These are phyloP conservation scores for Eupithecia exiguata DNA, from an alignment of 2,888 invertebrate genomes.

Conservation along the genomic window DNA sequence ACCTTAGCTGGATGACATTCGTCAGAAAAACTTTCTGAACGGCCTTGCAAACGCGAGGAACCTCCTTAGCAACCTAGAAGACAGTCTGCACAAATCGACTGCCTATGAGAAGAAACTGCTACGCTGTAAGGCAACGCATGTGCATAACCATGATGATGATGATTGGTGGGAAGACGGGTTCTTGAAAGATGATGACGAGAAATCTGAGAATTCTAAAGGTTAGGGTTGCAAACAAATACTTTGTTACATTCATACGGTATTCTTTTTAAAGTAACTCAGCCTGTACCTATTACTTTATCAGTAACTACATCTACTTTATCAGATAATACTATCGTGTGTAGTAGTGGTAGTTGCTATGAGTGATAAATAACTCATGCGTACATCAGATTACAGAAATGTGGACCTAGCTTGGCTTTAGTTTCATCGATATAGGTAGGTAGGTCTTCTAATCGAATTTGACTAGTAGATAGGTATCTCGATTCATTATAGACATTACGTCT, in stretches of 20 bases:
- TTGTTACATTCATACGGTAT: too few species aligned
- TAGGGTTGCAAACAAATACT: not conserved
- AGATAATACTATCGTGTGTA: too few species aligned
- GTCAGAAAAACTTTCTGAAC: conserved; percentile 58
- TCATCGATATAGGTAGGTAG: too few species aligned
- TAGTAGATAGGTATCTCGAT: too few species aligned
- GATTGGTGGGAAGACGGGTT: conserved; percentile 59
- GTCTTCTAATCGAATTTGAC: too few species aligned
- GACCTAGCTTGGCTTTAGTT: too few species aligned
- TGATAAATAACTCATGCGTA: too few species aligned
- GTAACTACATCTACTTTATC: too few species aligned
- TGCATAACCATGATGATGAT: conserved; percentile 55
- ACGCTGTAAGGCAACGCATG: conserved; percentile 61
- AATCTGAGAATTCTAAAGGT: conserved; percentile 35
- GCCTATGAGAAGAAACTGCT: conserved; percentile 65
- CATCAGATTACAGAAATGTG: too few species aligned
- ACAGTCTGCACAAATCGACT: conserved; percentile 63
- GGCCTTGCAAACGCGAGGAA: conserved; percentile 65
- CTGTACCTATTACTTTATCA: too few species aligned
- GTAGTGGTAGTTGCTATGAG: too few species aligned
- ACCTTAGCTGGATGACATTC: conserved; percentile 38
- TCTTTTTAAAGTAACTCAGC: not conserved
- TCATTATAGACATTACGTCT: too few species aligned
- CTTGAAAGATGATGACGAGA: conserved; percentile 50
- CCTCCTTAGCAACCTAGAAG: conserved; percentile 62